phyloP scores from a whole-genome alignment of 2,113 vertebrate genomes.

The Daubentonia madagascariensis region DNA sequence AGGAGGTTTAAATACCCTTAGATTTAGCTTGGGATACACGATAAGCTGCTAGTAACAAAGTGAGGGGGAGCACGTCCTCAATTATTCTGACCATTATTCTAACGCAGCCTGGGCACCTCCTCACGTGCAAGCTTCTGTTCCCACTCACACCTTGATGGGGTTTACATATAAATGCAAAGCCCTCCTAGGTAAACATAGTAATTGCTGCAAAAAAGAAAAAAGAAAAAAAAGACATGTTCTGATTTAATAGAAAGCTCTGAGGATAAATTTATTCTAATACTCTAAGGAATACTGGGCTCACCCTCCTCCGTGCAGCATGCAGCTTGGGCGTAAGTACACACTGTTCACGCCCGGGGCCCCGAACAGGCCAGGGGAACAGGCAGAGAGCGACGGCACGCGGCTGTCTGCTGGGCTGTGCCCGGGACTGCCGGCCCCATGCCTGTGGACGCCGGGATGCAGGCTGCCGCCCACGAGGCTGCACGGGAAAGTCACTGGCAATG shows the following conservation, averaged over 20 bases:
- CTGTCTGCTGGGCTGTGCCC: neutral
- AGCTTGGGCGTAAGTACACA: conserved; percentile 60
- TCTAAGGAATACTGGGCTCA: conserved; percentile 66
- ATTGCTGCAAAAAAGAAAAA: conserved; percentile 70
- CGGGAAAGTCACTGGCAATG: neutral
- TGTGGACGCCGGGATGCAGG: neutral
- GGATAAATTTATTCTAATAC: conserved; percentile 60
- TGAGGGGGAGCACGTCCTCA: conserved; percentile 18
- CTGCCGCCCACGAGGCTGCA: neutral
- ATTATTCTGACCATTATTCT: conserved; percentile 43
- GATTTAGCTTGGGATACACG: conserved; percentile 8
- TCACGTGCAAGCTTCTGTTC: conserved; percentile 47
- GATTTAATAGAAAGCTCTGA: conserved; percentile 66
- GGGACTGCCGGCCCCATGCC: neutral
- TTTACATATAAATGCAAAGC: conserved; percentile 64
- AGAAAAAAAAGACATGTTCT: conserved; percentile 63
- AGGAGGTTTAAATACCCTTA: conserved; percentile 3
- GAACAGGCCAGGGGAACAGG: conserved; percentile 14
- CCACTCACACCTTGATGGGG: conserved; percentile 41
- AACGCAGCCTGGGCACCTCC: conserved; percentile 40
- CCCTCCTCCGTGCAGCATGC: conserved; percentile 45
- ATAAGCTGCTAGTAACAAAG: neutral
- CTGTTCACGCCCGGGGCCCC: conserved; percentile 31
- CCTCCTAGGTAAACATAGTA: conserved; percentile 57
- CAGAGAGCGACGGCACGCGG: conserved; percentile 34